Evolutionary conservation across 2,797 vertebrate species (phyloP).

Genomic region (Molothrus aeneus): DNA sequence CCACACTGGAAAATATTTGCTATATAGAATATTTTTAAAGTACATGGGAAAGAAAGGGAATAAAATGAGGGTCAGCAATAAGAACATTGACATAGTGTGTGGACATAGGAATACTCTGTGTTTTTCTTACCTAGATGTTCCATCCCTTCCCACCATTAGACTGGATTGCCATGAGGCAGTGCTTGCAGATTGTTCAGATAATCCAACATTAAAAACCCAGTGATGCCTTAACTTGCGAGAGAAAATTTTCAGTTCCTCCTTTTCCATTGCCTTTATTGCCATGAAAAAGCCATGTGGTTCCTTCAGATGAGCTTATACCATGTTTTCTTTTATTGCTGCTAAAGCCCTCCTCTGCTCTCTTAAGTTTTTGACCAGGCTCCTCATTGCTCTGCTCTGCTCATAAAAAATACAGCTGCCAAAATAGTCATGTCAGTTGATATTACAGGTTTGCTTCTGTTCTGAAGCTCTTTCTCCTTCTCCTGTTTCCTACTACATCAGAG

Average conservation of each 20-base stretch:
- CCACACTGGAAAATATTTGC: not conserved
- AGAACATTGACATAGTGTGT: not conserved
- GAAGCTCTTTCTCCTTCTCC: not conserved
- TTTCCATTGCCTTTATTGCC: not conserved
- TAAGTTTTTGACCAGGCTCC: not conserved
- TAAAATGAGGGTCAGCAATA: not conserved
- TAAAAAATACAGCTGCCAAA: not conserved
- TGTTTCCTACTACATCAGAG: not conserved
- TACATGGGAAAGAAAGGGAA: not conserved
- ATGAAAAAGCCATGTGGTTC: not conserved
- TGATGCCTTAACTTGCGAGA: not conserved
- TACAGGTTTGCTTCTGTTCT: not conserved
- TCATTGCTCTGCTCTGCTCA: not conserved
- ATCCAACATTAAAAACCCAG: not conserved
- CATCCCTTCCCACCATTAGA: not conserved
- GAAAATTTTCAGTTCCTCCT: not conserved
- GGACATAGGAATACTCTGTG: not conserved
- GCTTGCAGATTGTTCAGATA: not conserved
- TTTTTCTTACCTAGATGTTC: not conserved
- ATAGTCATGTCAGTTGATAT: not conserved
- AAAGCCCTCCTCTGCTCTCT: not conserved
- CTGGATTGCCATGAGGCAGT: not conserved
- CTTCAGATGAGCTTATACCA: not conserved
- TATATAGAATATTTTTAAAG: not conserved
- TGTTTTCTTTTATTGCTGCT: not conserved